Base-by-base conservation (phyloP, 1,140 invertebrate species). In the Cydia amplana region DNA sequence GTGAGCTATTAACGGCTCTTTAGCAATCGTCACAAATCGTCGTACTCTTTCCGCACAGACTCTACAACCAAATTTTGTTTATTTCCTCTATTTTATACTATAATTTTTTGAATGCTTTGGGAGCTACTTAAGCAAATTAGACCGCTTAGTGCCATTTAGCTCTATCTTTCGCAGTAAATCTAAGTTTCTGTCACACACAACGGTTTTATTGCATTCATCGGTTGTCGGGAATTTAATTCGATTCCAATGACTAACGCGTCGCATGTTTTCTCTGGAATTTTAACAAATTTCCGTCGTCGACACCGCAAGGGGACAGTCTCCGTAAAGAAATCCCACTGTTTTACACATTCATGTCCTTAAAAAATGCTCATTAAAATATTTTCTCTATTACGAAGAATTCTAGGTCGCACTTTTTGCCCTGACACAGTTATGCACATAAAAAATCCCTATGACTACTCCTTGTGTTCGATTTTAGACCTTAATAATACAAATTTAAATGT, bases 321-420 rank as follows among this genome's bases (percentile, higher is more conserved):
- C 65, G 65, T 74, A 72, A 82, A 85, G 78, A 83, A 79, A 84
- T 75, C 75, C 79, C 75, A 83, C 77, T 67, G 75, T 74, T 84
- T 83, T 79, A 86, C 86, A 85, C 82, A 83, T 87, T 84, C 85
- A 77, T 76, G 75, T 82, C 83, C 83, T 79, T 75, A 79, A 83
- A 88, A 87, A 83, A 81, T 80, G 81, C 83, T 91, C 86, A 85
- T 91, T 91, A 90, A 91, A 91, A 91, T 91, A 83, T 85, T 88
- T 90, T 36, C 75, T 78, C 87, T 86, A 86, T 89, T 89, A 87
- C 87, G 72, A 81, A 77, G 79, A 84, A 86, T 87, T 85, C 80
- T 78, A 81, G 78, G 49, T 74, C 75, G 63, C 75, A 51, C 80
- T 86, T 85, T 85, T 87, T 86, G 86, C 82, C 80, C 79, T 79